Base-by-base conservation (phyloP, 2,888 invertebrate genomes). In the Watsonalla binaria region DNA sequence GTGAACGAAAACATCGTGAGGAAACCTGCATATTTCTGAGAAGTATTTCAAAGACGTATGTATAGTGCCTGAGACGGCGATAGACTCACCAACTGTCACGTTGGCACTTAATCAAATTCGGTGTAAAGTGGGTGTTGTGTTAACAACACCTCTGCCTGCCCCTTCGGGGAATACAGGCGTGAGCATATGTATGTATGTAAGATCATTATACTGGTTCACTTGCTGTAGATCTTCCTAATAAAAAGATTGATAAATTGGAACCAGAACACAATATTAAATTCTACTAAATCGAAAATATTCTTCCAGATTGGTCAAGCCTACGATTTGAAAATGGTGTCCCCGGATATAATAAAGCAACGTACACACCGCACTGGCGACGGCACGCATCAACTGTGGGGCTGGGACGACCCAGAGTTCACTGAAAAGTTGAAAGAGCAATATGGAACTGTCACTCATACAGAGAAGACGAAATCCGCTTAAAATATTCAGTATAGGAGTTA, bases 251-350 rank as follows among this genome's bases (percentile, higher is more conserved):
- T 54, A 34, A 51, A 14, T 54, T 53, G 53, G 53, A 62, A 62
- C 54, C 55, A 61, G 61, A 61, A 54, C 52, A 13, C 53, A 14
- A 47, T 54, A 53, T 54, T 53, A 54, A 46, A 35, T 15, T 42
- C 46, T 35, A 11, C 49, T 51, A 14, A 2, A 57, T 53, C 11
- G 11, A 11, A 42, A 5, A 11, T 34, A 56, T 53, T 57, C 54
- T 69, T 66, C 14, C 70, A 91, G 83, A 90, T 96, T 54, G 96
- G 96, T 4, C 94, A 93, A 92, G 96, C 95, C 0, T 95, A 95
- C 76, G 95, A 96, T 72, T 80, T 95, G 60, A 96, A 95, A 78
- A 93, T 93, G 4, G 95, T 94, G 0, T 92, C 94, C 0, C 80
- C 84, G 8, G 93, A 93, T n/a, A 92, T 93, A 70, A 92, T 94